Conservation (phyloP, 2,797 vertebrate species). For the Leptoclinus maculatus region DNA sequence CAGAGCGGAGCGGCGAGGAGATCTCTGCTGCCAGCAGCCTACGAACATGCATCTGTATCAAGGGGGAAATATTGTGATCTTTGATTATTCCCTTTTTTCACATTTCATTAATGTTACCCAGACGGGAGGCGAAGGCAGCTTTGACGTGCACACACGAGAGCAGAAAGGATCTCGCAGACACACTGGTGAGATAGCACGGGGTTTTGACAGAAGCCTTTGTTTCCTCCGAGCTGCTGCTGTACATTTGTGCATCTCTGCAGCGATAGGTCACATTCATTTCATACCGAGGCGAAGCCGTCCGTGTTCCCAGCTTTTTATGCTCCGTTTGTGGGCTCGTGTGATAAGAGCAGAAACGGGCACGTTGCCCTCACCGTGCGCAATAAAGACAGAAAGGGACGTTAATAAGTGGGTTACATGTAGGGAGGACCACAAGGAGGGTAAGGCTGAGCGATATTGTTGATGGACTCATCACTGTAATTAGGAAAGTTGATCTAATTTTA, state of each 20-base stretch:
- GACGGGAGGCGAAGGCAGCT: constrained; percentile 58
- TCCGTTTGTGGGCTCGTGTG: constrained; percentile 56
- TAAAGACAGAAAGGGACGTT: constrained; percentile 52
- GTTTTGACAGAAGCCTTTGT: constrained; percentile 71
- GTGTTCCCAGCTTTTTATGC: constrained; percentile 47
- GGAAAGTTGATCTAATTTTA: neutral
- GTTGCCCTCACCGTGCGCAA: constrained; percentile 58
- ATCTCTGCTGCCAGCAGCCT: constrained; percentile 57
- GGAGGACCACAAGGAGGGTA: neutral
- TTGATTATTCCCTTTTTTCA: constrained; percentile 81
- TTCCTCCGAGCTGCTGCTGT: constrained; percentile 57
- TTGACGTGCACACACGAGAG: constrained; percentile 50
- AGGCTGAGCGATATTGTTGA: neutral
- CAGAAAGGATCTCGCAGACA: constrained; percentile 62
- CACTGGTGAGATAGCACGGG: constrained; percentile 53
- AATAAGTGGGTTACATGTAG: constrained; percentile 32
- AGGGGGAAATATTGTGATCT: constrained; percentile 82
- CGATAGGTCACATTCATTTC: constrained; percentile 72
- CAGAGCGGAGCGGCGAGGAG: constrained; percentile 52
- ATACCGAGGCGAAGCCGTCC: constrained; percentile 42
- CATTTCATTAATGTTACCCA: constrained; percentile 82
- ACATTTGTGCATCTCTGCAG: constrained; percentile 50
- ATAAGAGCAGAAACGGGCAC: constrained; percentile 65
- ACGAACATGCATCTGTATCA: constrained; percentile 70
- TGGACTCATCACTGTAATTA: neutral